A percentile compares a stretch with the other conserved stretches of the same genome.
phyloP scores from a whole-genome alignment of 2,888 invertebrate genomes.

The Torymus texanus region DNA sequence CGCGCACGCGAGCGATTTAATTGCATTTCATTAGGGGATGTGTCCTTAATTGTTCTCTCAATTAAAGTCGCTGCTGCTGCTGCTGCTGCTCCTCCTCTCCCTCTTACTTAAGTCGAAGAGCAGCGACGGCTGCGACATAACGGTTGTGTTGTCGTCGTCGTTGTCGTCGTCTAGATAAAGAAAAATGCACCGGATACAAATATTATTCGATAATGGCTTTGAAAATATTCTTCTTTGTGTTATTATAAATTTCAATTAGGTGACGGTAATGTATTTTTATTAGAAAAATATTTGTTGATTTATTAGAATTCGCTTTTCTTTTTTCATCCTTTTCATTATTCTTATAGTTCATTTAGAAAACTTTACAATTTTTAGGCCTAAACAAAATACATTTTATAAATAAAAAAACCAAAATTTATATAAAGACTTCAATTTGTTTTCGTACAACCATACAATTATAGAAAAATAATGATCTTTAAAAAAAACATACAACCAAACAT shows the following conservation, averaged over 20 bases:
- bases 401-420: too few relatives aligned
- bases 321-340: too few relatives aligned
- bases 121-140: constrained; percentile 7
- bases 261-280: too few relatives aligned
- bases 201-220: not conserved
- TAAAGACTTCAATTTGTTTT: too few relatives aligned
- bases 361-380: too few relatives aligned
- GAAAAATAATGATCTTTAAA: too few relatives aligned
- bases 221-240: not conserved
- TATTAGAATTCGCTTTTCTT: too few relatives aligned
- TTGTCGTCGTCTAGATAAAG: not conserved
- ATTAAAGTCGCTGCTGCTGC: constrained; percentile 60
- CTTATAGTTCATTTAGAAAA: too few relatives aligned
- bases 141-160: not conserved
- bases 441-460: too few relatives aligned
- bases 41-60: constrained; percentile 63
- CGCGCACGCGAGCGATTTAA: constrained; percentile 59
- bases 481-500: too few relatives aligned
- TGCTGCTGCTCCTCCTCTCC: constrained; percentile 54
- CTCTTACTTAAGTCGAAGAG: constrained; percentile 29
- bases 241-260: not conserved
- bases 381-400: too few relatives aligned
- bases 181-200: not conserved
- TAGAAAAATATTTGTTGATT: too few relatives aligned
- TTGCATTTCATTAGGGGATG: constrained; percentile 64